These are phyloP conservation scores for Cyclophora albipunctata DNA, from an alignment of 2,888 invertebrate species.

Conservation along the genomic window DNA sequence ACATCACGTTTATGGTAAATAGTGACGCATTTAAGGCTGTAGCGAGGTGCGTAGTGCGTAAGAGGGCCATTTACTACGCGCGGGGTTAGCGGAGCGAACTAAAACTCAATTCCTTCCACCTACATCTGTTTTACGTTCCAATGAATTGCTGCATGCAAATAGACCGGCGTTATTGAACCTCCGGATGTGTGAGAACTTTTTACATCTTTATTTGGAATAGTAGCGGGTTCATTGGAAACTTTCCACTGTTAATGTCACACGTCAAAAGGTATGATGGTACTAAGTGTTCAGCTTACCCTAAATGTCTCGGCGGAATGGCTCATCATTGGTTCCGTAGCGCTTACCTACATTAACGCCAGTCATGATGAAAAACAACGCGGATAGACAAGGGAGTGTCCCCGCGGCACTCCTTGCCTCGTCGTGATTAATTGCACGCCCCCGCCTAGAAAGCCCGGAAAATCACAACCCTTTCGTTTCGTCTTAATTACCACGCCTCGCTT, in stretches of 20 bases:
- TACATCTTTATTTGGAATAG: conserved; percentile 33
- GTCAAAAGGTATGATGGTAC: too few species aligned
- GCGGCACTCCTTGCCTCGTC: conserved; percentile 38
- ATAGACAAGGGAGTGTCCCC: conserved; percentile 35
- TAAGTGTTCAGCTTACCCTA: too few species aligned
- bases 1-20: conserved; percentile 47
- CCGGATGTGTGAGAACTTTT: conserved; percentile 30
- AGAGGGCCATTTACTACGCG: conserved; percentile 35
- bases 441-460: conserved; percentile 57
- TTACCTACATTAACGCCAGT: conserved; percentile 17
- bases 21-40: conserved; percentile 41
- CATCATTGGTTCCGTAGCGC: conserved; percentile 6
- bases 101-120: conserved; percentile 51
- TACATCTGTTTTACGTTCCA: conserved; percentile 59
- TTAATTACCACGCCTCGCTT: conserved; percentile 73
- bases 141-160: conserved; percentile 61
- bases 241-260: too few species aligned
- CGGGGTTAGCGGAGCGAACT: conserved; percentile 33
- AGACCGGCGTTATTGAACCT: conserved; percentile 52
- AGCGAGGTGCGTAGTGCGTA: conserved; percentile 38
- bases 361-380: conserved; percentile 26
- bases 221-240: background rate
- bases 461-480: conserved; percentile 66
- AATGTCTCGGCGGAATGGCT: background rate
- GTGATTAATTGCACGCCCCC: conserved; percentile 62